These are phyloP conservation scores for Dichetophora obliterata DNA, from an alignment of 2,888 invertebrate genomes.

Conservation along the genomic window DNA sequence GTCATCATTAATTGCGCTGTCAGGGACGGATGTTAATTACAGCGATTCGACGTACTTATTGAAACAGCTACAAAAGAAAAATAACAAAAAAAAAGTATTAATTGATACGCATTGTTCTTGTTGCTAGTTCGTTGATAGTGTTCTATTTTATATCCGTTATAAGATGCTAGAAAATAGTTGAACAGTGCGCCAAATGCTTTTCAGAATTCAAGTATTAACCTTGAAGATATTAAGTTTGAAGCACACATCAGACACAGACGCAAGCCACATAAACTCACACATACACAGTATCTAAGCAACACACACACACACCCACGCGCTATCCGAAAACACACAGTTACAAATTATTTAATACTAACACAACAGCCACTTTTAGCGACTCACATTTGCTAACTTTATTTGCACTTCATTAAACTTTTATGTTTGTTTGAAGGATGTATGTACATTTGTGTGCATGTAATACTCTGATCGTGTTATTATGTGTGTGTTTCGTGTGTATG, in stretches of 20 bases:
- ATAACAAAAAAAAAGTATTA: too few relatives aligned
- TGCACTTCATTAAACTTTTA: slow-evolving; percentile 22
- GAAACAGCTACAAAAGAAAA: too few relatives aligned
- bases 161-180: background rate
- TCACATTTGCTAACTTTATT: slow-evolving; percentile 7
- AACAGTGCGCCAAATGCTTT: background rate
- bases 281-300: too few relatives aligned
- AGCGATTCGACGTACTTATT: too few relatives aligned
- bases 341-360: background rate
- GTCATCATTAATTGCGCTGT: too few relatives aligned
- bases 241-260: background rate
- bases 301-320: background rate
- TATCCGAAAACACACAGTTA: background rate
- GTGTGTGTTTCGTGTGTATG: background rate
- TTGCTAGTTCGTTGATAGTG: too few relatives aligned
- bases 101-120: too few relatives aligned
- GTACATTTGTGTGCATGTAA: background rate
- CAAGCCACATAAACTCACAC: background rate
- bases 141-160: too few relatives aligned
- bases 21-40: too few relatives aligned
- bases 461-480: background rate
- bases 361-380: background rate
- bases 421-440: background rate
- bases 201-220: background rate
- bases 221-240: slow-evolving; percentile 10